phyloP scores from a whole-genome alignment of 2,113 vertebrate species.

The Spilogale gracilis region DNA sequence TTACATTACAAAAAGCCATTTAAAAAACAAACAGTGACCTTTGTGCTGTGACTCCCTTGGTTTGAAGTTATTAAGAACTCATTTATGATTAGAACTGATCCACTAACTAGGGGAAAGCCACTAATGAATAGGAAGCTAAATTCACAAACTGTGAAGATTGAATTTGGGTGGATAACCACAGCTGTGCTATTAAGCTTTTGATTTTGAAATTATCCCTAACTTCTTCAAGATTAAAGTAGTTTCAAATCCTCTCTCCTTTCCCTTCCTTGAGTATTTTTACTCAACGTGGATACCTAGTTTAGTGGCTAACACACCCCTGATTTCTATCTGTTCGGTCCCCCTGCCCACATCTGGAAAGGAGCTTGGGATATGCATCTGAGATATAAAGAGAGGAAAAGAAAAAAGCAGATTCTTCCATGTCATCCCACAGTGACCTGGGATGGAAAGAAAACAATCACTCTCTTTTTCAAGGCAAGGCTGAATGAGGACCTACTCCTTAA shows the following conservation, averaged over 20 bases:
- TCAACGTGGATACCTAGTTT: background rate
- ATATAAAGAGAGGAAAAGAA: background rate
- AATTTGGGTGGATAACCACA: conserved; percentile 69
- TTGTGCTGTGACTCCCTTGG: conserved; percentile 65
- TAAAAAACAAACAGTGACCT: conserved; percentile 79
- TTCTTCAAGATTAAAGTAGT: conserved; percentile 67
- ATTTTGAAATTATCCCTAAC: conserved; percentile 67
- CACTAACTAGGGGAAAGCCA: conserved; percentile 53
- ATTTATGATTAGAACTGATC: conserved; percentile 62
- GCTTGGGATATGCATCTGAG: background rate
- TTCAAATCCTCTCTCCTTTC: background rate
- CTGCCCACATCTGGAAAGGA: background rate
- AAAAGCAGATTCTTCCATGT: background rate
- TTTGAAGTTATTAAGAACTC: conserved; percentile 71
- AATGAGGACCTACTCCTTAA: background rate
- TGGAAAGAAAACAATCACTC: background rate
- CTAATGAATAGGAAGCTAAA: conserved; percentile 69
- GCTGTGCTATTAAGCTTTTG: conserved; percentile 56
- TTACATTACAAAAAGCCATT: conserved; percentile 70
- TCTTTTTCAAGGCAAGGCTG: background rate
- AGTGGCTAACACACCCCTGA: background rate
- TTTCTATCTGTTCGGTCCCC: background rate
- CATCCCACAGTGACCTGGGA: background rate
- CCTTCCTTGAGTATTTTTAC: background rate
- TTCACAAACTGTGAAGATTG: conserved; percentile 73